A percentile compares a stretch with the other conserved stretches of the same genome.
phyloP scores from a whole-genome alignment of 2,113 vertebrate species.

The Tetraodon nigroviridis region DNA sequence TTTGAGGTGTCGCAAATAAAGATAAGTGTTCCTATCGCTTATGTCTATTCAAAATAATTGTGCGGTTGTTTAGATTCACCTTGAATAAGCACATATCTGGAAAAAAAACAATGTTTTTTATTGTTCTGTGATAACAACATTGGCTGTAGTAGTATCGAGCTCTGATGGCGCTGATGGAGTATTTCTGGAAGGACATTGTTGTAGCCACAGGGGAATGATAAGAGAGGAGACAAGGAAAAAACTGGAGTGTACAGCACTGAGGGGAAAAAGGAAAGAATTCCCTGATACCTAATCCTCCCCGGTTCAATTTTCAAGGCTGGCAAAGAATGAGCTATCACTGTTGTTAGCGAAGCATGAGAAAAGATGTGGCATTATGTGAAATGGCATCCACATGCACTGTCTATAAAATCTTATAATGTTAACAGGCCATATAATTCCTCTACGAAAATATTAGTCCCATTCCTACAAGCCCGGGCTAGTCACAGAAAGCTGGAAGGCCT shows the following conservation, averaged over 20 bases:
- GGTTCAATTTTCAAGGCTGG: slow-evolving; percentile 29
- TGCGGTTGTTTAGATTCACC: background rate
- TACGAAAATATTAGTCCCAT: slow-evolving; percentile 53
- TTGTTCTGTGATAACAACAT: slow-evolving; percentile 3
- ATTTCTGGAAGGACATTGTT: slow-evolving; percentile 30
- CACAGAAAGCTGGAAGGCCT: slow-evolving; percentile 33
- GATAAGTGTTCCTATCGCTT: no score
- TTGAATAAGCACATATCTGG: background rate
- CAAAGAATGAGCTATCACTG: slow-evolving; percentile 19
- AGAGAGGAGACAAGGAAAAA: no score
- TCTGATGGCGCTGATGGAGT: slow-evolving; percentile 1
- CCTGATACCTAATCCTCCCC: slow-evolving; percentile 40
- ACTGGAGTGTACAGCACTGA: slow-evolving; percentile 18
- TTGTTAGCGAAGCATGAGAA: slow-evolving; percentile 32
- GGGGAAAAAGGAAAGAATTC: slow-evolving; percentile 40
- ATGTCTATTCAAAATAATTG: no score
- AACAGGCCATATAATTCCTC: slow-evolving; percentile 70
- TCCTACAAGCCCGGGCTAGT: slow-evolving; percentile 49
- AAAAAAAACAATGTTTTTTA: background rate
- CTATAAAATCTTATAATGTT: slow-evolving; percentile 64
- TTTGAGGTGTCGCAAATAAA: no score
- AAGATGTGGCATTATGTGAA: slow-evolving; percentile 37
- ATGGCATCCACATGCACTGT: slow-evolving; percentile 51
- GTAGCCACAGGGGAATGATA: slow-evolving; percentile 31
- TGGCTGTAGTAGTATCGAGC: background rate